phyloP scores from a whole-genome alignment of 1,140 invertebrate species.

The Procambarus clarkii region DNA sequence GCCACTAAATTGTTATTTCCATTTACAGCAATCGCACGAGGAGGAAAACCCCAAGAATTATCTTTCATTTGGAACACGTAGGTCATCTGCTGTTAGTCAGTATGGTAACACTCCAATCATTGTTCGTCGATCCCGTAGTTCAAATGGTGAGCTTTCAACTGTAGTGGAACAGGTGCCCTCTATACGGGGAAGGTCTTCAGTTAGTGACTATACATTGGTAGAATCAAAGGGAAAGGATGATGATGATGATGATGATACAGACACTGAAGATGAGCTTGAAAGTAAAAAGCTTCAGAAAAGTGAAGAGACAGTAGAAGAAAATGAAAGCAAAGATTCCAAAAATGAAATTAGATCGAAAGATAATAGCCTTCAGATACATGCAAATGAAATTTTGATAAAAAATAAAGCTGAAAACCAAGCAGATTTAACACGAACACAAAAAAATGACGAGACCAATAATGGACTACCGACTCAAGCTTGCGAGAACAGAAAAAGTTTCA shows the following conservation, averaged over 20 bases:
- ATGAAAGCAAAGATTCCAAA: neutral
- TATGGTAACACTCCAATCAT: slow-evolving; percentile 60
- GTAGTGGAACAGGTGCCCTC: slow-evolving; percentile 25
- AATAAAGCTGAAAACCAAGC: neutral
- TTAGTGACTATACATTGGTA: slow-evolving; percentile 24
- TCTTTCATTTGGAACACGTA: slow-evolving; percentile 51
- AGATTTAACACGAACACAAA: neutral
- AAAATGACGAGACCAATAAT: neutral
- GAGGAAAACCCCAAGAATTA: slow-evolving; percentile 35
- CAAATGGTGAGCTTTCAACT: slow-evolving; percentile 29
- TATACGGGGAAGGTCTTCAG: slow-evolving; percentile 3
- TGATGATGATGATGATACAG: neutral
- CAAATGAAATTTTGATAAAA: too few species aligned
- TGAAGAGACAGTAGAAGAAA: neutral
- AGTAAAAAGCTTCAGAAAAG: neutral
- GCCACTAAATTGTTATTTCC: neutral
- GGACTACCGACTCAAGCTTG: neutral
- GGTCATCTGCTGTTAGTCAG: slow-evolving; percentile 56
- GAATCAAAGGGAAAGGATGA: slow-evolving; percentile 9
- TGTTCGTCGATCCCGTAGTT: slow-evolving; percentile 42
- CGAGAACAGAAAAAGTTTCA: slow-evolving; percentile 16
- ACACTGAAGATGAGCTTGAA: neutral
- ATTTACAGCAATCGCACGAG: slow-evolving; percentile 32
- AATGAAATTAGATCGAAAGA: neutral
- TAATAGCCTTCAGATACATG: neutral